Percentiles rank a stretch among this genome's conserved stretches.
Evolutionary conservation across 2,113 vertebrate species (phyloP).

Genomic region (Apteryx mantelli): DNA sequence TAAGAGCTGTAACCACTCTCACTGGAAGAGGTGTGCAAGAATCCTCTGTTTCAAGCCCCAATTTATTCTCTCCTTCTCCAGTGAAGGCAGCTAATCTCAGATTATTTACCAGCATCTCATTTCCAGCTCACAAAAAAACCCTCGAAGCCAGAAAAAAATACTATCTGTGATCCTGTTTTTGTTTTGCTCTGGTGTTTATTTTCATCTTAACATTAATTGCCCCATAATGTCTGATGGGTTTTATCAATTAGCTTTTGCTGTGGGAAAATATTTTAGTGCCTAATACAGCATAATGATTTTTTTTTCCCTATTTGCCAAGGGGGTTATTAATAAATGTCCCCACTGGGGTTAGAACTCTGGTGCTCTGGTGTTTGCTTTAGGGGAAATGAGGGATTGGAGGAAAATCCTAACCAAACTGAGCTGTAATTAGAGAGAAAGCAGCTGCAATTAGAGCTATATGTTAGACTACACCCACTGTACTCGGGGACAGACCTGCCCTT

Average conservation of each 20-base stretch:
- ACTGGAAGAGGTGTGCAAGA: constrained; percentile 6
- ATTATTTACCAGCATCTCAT: constrained; percentile 53
- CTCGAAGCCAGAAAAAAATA: not conserved
- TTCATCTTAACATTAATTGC: constrained; percentile 76
- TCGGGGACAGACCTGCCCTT: not conserved
- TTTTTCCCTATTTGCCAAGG: constrained; percentile 80
- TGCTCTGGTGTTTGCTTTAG: constrained; percentile 84
- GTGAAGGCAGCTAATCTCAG: not conserved
- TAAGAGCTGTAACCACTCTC: not conserved
- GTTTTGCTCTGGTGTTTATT: constrained; percentile 62
- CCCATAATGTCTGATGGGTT: constrained; percentile 63
- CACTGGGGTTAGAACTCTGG: constrained; percentile 77
- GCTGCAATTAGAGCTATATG: constrained; percentile 82
- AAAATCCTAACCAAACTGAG: constrained; percentile 85
- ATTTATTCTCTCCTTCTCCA: not conserved
- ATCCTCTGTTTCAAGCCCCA: not conserved
- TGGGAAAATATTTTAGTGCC: constrained; percentile 75
- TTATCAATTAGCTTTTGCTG: constrained; percentile 81
- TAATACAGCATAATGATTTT: constrained; percentile 82
- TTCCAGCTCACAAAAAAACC: constrained; percentile 4
- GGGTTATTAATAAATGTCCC: constrained; percentile 84
- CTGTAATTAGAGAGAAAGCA: constrained; percentile 83
- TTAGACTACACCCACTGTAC: constrained; percentile 54
- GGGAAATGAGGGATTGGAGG: constrained; percentile 81
- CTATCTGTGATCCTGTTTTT: constrained; percentile 55